These are phyloP conservation scores for Smutsia gigantea DNA, from an alignment of 2,797 vertebrate species.

Conservation along the genomic window DNA sequence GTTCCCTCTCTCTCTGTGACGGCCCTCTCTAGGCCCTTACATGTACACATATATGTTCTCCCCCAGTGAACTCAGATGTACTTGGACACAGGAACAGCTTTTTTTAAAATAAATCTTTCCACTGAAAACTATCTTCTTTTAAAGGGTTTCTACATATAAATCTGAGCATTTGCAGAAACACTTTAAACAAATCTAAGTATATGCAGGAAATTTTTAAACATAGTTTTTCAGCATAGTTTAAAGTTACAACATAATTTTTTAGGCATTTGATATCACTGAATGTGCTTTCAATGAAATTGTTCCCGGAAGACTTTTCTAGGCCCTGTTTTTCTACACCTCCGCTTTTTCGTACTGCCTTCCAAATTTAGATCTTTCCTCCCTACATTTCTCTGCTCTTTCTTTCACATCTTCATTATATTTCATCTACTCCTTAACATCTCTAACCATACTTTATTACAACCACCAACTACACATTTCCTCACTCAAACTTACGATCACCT, in stretches of 20 bases:
- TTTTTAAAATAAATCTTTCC: not conserved
- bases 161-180: not conserved
- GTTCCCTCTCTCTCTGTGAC: not conserved
- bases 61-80: not conserved
- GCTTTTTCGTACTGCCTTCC: not conserved
- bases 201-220: conserved; percentile 1
- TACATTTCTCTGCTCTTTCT: not conserved
- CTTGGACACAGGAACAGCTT: not conserved
- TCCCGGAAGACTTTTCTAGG: not conserved
- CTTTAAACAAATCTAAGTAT: not conserved
- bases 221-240: not conserved
- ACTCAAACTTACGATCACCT: not conserved
- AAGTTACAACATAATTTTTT: not conserved
- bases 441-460: not conserved
- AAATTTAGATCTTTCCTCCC: not conserved
- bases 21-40: not conserved
- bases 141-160: not conserved
- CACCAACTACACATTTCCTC: not conserved
- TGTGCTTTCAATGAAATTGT: not conserved
- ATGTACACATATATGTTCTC: not conserved
- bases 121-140: conserved; percentile 55
- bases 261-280: not conserved
- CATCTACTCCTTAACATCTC: not conserved
- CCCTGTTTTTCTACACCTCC: not conserved
- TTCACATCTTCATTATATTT: not conserved